phyloP scores from a whole-genome alignment of 2,888 invertebrate species.

The Spialia ferax region DNA sequence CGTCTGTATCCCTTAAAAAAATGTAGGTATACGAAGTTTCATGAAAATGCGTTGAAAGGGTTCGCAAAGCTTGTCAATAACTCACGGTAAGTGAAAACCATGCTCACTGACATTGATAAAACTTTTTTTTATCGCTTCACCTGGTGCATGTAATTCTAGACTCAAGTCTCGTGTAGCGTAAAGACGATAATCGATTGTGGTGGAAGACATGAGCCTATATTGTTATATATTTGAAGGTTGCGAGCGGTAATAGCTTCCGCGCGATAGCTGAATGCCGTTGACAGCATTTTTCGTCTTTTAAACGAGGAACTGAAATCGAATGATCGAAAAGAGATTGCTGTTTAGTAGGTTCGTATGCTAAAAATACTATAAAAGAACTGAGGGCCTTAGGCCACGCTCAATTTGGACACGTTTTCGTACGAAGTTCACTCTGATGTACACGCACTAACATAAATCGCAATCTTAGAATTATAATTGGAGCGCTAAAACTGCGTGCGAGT shows the following conservation, averaged over 20 bases:
- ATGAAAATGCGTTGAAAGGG: slow-evolving; percentile 10
- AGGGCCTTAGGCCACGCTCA: no score
- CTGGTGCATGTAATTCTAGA: slow-evolving; percentile 5
- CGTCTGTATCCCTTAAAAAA: no score
- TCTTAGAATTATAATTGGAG: no score
- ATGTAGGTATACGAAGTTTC: no score
- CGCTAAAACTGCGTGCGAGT: no score
- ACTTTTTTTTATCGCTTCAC: not conserved
- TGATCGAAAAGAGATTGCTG: slow-evolving; percentile 7
- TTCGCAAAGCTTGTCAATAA: slow-evolving; percentile 26
- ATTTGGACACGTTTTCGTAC: no score
- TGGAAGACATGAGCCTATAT: not conserved
- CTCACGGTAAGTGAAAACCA: slow-evolving; percentile 19
- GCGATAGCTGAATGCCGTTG: slow-evolving; percentile 55
- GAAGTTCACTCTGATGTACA: no score
- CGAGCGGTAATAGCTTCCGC: slow-evolving; percentile 57
- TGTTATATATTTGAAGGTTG: slow-evolving; percentile 47
- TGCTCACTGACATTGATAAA: slow-evolving; percentile 11
- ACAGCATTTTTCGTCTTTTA: slow-evolving; percentile 48
- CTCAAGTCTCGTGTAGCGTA: slow-evolving; percentile 7
- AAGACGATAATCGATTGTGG: not conserved
- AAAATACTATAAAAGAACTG: no score
- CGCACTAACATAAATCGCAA: no score
- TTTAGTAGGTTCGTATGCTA: not conserved
- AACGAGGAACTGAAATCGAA: slow-evolving; percentile 16